These are phyloP conservation scores for Gymnobelideus leadbeateri DNA, from an alignment of 2,113 vertebrate genomes.

Conservation along the genomic window DNA sequence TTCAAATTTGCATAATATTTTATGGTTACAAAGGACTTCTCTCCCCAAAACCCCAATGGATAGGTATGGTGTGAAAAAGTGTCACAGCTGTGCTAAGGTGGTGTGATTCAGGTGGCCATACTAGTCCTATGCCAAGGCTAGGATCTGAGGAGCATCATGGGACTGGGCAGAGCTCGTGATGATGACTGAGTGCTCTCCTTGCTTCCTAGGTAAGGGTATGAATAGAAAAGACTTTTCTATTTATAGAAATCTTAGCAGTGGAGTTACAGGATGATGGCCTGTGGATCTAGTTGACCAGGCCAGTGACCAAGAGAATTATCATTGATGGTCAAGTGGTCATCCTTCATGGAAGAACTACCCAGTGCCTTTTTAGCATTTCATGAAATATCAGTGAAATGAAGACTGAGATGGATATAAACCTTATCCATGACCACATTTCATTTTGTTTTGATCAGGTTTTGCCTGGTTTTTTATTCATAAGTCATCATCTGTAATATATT, in stretches of 20 bases:
- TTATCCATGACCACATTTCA: neutral
- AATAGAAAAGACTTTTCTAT: neutral
- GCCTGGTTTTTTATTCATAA: neutral
- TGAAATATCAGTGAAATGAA: neutral
- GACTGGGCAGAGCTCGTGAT: neutral
- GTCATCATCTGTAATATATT: neutral
- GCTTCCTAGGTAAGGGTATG: neutral
- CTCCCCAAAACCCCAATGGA: neutral
- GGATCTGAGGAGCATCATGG: neutral
- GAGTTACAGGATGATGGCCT: neutral
- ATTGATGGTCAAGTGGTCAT: neutral
- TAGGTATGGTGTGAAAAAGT: neutral
- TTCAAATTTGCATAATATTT: neutral
- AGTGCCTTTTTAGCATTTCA: neutral
- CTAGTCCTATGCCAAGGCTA: too few species aligned
- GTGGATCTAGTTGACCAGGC: neutral
- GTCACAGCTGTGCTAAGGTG: neutral
- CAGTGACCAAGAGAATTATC: neutral
- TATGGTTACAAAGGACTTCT: neutral
- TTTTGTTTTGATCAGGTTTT: neutral
- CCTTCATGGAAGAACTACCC: neutral
- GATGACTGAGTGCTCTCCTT: neutral
- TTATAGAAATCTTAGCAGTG: neutral
- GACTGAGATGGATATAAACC: neutral
- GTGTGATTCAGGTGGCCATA: neutral